Base-by-base conservation (phyloP, 2,888 invertebrate genomes). In the Ormyrus rosae region DNA sequence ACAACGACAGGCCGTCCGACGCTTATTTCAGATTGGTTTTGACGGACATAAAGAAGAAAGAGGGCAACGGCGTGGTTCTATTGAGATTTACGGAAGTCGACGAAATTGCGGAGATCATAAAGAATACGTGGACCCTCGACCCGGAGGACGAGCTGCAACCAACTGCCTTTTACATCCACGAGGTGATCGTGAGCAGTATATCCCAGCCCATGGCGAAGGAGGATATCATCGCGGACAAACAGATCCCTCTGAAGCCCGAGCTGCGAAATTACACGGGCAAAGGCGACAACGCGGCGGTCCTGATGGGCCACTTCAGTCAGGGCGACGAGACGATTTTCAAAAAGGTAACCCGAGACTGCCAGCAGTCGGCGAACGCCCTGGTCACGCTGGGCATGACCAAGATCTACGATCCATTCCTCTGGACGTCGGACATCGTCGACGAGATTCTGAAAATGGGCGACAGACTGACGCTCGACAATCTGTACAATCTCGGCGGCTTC, bases 401-500 rank as follows among this genome's bases (percentile, higher is more conserved):
- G 83, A 87, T 94, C 0, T 92, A 94, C 8, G 91, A 92, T 6
- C 92, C 94, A 0, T 91, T 92, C 65, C 91, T 92, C 5, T 95
- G 94, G 94, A 92, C 93, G 6, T 89, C 91, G 5, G 92, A 92
- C n/a, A 93, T 94, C 0, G 85, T 93, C 5, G 93, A 92, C 80
- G 92, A 92, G 61, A 91, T 94, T 10, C 86, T 94, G 83, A 87
- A 89, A 0, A 88, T 92, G 0, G 94, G 92, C 0, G 91, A 92
- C 69, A 91, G 91, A 51, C 86, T 94, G 77, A 93, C 93, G 84
- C 83, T 88, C 0, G 91, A 91, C 0, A 93, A 93, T 0, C 77
- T 93, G 0, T 89, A 90, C 8, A 89, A 92, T n/a, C 86, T 94
- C 0, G 92, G 93, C 0, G 92, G 92, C 83, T 91, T 92, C 84